A percentile compares a stretch with the other conserved stretches of the same genome.
Conservation (phyloP, 1,140 invertebrate genomes). For the Philotrypesis tridentata region DNA sequence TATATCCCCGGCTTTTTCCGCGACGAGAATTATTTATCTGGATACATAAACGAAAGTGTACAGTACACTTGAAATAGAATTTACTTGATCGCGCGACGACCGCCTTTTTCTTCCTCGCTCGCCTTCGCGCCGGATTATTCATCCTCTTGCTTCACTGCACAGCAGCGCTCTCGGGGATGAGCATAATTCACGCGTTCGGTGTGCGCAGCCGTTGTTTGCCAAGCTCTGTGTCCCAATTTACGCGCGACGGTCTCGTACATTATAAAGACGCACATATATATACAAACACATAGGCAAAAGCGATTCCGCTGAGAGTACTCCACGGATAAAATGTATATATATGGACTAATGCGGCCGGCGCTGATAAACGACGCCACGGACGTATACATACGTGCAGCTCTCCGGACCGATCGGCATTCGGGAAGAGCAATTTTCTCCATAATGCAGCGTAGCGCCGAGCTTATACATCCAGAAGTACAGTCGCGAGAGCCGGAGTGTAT, state of each 20-base stretch:
- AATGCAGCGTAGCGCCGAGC: too few species aligned
- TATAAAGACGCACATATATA: too few species aligned
- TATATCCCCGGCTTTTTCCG: neutral
- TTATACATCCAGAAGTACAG: neutral
- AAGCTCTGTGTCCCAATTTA: too few species aligned
- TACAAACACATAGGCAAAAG: neutral
- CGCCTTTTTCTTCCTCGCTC: too few species aligned
- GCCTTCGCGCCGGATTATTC: too few species aligned
- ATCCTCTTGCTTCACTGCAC: neutral
- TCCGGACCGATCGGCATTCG: neutral
- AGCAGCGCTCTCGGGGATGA: too few species aligned
- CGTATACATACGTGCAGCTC: too few species aligned
- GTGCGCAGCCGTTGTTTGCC: too few species aligned
- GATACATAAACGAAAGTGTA: neutral
- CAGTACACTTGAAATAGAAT: neutral
- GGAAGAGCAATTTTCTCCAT: neutral
- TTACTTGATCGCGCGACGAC: neutral
- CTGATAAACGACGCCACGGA: too few species aligned
- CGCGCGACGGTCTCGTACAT: too few species aligned
- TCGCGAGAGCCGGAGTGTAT: neutral
- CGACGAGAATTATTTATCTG: neutral
- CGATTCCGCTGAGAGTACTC: neutral
- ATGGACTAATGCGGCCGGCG: too few species aligned
- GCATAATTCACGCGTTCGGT: too few species aligned
- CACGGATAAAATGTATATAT: conserved; percentile 2